A percentile compares a stretch with the other conserved stretches of the same genome.
Evolutionary conservation across 2,888 invertebrate species (phyloP).

Genomic region (Hofmannophila pseudospretella): DNA sequence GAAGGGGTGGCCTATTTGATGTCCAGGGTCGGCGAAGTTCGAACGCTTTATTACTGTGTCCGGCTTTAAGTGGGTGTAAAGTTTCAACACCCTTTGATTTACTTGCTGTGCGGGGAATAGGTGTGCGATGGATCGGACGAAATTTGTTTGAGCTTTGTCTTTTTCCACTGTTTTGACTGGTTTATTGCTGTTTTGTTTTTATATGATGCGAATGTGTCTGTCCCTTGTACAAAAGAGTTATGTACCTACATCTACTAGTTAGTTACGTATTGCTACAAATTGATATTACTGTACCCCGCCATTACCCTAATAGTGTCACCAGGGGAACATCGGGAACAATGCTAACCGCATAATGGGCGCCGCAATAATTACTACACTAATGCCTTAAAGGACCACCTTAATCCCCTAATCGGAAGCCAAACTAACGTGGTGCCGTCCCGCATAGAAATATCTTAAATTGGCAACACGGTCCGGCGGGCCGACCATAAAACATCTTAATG

Average conservation of each 20-base stretch:
- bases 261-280: not conserved
- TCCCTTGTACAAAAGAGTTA: no score
- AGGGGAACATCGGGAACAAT: slow-evolving; percentile 43
- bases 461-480: slow-evolving; percentile 74
- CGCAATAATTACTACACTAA: slow-evolving; percentile 69
- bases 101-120: slow-evolving; percentile 67
- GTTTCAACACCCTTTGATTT: slow-evolving; percentile 79
- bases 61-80: slow-evolving; percentile 78
- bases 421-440: slow-evolving; percentile 73
- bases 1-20: slow-evolving; percentile 71
- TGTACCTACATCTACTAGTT: not conserved
- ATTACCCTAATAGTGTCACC: slow-evolving; percentile 21
- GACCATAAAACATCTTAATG: slow-evolving; percentile 79
- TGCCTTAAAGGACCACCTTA: slow-evolving; percentile 74
- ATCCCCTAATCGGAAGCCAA: slow-evolving; percentile 77
- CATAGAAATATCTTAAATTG: slow-evolving; percentile 79
- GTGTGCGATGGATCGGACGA: slow-evolving; percentile 48
- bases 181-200: slow-evolving; percentile 44
- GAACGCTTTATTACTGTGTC: slow-evolving; percentile 78
- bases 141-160: slow-evolving; percentile 57
- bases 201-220: slow-evolving; percentile 9
- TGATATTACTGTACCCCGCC: slow-evolving; percentile 3
- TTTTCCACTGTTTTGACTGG: slow-evolving; percentile 33
- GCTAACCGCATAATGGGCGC: slow-evolving; percentile 62
- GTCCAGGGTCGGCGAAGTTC: slow-evolving; percentile 73